Conservation (phyloP, 2,888 invertebrate genomes). For the Pseudococcus viburni region DNA sequence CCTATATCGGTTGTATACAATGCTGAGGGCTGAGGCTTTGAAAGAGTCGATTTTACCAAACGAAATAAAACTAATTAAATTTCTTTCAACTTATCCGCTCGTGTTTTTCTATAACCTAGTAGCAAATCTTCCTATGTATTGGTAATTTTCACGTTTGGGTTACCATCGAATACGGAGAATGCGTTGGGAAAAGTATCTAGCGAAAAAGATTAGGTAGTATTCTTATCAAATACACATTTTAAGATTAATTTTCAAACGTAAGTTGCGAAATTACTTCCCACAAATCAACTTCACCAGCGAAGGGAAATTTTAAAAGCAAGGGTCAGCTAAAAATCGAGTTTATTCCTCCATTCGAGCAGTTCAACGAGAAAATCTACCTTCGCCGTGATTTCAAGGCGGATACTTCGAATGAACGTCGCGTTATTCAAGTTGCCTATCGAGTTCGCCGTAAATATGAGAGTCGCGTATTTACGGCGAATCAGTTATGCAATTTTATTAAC, state of each 20-base stretch:
- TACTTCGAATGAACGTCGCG: no score
- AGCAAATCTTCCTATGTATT: neutral
- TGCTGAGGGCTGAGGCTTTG: neutral
- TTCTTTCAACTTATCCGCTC: neutral
- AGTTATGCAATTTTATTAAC: no score
- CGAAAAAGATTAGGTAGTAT: neutral
- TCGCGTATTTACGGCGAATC: no score
- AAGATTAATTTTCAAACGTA: neutral
- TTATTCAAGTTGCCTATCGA: no score
- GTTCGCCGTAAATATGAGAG: no score
- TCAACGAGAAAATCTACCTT: no score
- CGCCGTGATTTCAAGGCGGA: no score
- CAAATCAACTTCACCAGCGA: neutral
- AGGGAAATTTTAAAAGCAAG: no score
- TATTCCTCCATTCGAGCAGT: no score
- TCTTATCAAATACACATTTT: neutral
- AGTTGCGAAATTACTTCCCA: neutral
- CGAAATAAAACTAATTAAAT: slow-evolving; percentile 9
- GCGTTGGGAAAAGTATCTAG: neutral
- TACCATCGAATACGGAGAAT: neutral
- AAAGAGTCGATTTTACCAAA: neutral
- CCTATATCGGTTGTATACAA: neutral
- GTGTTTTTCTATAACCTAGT: neutral
- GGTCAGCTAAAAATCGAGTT: no score
- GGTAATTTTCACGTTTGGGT: neutral